These are phyloP conservation scores for Cataglyphis livida DNA, from an alignment of 2,888 invertebrate genomes.

Conservation along the genomic window DNA sequence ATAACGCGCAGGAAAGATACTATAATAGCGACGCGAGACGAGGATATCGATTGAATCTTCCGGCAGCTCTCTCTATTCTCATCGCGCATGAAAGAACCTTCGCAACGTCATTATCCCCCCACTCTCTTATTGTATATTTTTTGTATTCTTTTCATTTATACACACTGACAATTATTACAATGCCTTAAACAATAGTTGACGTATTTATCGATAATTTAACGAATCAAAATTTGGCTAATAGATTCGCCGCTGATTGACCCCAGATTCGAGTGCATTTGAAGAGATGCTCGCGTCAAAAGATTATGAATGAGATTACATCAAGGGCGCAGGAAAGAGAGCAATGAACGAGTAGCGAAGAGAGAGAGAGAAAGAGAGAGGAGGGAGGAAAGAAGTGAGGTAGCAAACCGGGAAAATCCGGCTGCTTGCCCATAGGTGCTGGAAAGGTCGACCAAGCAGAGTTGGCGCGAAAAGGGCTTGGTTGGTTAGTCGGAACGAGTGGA, in stretches of 20 bases:
- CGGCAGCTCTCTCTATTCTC: not conserved
- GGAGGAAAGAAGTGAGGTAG: not conserved
- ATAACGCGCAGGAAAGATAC: conserved; percentile 26
- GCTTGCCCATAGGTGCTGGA: conserved; percentile 45
- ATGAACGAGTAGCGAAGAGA: not conserved
- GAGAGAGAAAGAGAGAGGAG: conserved; percentile 10
- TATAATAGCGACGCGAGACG: conserved; percentile 15
- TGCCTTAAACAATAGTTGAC: conserved; percentile 2
- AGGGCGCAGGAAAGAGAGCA: conserved; percentile 9
- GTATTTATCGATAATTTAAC: conserved; percentile 18
- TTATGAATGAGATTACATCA: conserved; percentile 40
- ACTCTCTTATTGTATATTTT: not conserved
- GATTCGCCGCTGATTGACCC: conserved; percentile 28
- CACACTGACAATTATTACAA: not conserved
- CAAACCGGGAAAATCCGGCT: conserved; percentile 1
- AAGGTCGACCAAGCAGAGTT: conserved; percentile 43
- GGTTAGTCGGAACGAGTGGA: conserved; percentile 55
- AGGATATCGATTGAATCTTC: conserved; percentile 43
- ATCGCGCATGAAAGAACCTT: conserved; percentile 1
- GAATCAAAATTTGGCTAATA: conserved; percentile 30
- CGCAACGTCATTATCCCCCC: conserved; percentile 7
- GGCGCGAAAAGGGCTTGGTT: conserved; percentile 37
- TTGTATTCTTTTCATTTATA: not conserved
- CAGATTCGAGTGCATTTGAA: conserved; percentile 33
- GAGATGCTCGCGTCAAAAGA: conserved; percentile 33